Evolutionary conservation across 2,888 invertebrate genomes (phyloP).

Genomic region (Acanthopleura granulata): DNA sequence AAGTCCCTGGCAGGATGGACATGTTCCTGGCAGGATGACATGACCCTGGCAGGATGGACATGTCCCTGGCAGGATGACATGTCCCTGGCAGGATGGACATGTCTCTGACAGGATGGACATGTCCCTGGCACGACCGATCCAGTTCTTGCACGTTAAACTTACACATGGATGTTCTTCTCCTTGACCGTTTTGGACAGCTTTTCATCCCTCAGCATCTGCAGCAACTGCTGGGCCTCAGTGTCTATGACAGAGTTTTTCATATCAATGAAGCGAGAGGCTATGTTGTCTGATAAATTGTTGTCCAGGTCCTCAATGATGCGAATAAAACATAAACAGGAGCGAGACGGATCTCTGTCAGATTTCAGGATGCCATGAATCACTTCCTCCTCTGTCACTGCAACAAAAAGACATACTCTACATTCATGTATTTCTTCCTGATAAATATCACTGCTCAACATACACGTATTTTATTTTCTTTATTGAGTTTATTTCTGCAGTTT

Average conservation of each 20-base stretch:
- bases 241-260: constrained; percentile 30
- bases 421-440: neutral
- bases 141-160: neutral
- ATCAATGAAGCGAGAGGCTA: constrained; percentile 30
- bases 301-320: constrained; percentile 30
- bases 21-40: too few species aligned
- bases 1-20: too few species aligned
- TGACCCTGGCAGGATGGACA: too few species aligned
- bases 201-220: constrained; percentile 39
- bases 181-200: constrained; percentile 33
- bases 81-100: too few species aligned
- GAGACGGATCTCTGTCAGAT: constrained; percentile 34
- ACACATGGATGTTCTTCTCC: constrained; percentile 35
- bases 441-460: neutral
- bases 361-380: constrained; percentile 38
- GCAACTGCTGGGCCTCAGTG: constrained; percentile 40
- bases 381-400: constrained; percentile 20
- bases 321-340: constrained; percentile 43
- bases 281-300: constrained; percentile 24
- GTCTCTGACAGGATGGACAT: too few species aligned
- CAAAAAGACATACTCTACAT: neutral
- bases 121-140: too few species aligned
- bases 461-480: too few species aligned
- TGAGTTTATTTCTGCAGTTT: too few species aligned
- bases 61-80: too few species aligned